phyloP scores from a whole-genome alignment of 2,113 vertebrate species.

The Anolis sagrei region DNA sequence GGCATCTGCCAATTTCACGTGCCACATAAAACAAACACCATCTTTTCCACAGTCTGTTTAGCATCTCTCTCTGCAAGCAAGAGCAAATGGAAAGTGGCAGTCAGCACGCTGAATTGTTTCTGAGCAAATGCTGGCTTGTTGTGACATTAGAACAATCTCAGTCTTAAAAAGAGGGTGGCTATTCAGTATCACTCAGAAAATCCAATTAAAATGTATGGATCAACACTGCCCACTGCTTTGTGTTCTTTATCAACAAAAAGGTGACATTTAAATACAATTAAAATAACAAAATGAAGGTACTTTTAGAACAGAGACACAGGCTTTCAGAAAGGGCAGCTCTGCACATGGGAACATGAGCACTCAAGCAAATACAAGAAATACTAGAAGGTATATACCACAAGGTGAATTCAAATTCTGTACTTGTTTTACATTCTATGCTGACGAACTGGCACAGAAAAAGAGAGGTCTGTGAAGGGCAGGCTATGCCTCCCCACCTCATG shows the following conservation, averaged over 20 bases:
- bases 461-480: not conserved
- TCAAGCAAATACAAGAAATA: not conserved
- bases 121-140: not conserved
- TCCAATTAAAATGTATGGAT: not conserved
- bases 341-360: not conserved
- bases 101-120: not conserved
- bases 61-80: not conserved
- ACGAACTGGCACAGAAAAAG: not conserved
- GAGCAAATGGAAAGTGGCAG: not conserved
- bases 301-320: not conserved
- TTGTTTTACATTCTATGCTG: slow-evolving; percentile 26
- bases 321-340: not conserved
- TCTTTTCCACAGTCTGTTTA: not conserved
- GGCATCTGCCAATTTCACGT: not conserved
- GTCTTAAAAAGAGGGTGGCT: not conserved
- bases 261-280: too few species aligned
- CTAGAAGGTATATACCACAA: not conserved
- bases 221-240: not conserved
- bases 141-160: not conserved
- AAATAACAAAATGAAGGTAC: not conserved
- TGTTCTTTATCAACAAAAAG: too few species aligned
- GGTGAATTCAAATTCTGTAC: not conserved
- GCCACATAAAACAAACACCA: not conserved
- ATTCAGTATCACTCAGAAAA: not conserved
- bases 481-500: slow-evolving; percentile 43